Conservation (phyloP, 2,888 invertebrate species). For the Macrophya alboannulata region DNA sequence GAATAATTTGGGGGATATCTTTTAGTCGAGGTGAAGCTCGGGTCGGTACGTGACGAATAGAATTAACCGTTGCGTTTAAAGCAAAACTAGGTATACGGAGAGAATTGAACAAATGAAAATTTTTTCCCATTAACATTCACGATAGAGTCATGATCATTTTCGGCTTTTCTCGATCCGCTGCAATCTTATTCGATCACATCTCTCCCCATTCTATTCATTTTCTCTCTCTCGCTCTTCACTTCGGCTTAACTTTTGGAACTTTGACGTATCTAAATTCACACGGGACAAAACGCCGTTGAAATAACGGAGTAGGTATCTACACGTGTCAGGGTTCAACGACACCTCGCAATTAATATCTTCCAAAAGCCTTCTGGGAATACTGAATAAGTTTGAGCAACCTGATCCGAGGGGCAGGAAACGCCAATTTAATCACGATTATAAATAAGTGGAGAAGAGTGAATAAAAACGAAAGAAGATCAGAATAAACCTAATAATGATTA, state of each 20-base stretch:
- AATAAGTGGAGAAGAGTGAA: constrained; percentile 13
- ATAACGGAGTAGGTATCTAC: not conserved
- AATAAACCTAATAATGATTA: constrained; percentile 41
- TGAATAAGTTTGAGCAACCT: not conserved
- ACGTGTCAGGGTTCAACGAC: constrained; percentile 4
- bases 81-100: not conserved
- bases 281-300: not conserved
- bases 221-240: not conserved
- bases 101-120: not conserved
- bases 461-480: constrained; percentile 40
- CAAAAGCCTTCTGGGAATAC: constrained; percentile 11
- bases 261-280: not conserved
- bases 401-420: not conserved
- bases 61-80: constrained; percentile 9
- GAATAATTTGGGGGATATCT: constrained; percentile 30
- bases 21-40: not conserved
- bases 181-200: not conserved
- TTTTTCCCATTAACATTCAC: not conserved
- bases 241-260: not conserved
- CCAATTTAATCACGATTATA: constrained; percentile 27
- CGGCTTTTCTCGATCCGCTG: not conserved
- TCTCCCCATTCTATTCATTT: not conserved
- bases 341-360: constrained; percentile 22
- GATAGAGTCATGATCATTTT: not conserved
- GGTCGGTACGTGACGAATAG: not conserved